These are phyloP conservation scores for Tubiluchus corallicola DNA, from an alignment of 2,888 invertebrate species.

Conservation along the genomic window DNA sequence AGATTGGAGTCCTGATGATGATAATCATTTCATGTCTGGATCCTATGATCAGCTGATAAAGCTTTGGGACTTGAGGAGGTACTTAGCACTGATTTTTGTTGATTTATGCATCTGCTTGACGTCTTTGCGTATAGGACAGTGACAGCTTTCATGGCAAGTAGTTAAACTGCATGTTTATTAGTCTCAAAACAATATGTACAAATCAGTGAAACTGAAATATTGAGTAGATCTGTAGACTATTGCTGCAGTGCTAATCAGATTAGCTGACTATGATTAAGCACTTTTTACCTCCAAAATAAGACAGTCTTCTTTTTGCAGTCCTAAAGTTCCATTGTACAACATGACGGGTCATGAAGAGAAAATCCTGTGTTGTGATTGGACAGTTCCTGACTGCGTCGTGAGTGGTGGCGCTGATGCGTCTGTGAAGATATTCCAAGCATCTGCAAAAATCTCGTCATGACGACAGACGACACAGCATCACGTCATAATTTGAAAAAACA, in stretches of 20 bases:
- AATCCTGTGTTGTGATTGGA: conserved; percentile 83
- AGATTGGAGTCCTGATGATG: conserved; percentile 62
- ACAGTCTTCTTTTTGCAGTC: conserved; percentile 39
- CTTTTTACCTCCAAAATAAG: no score
- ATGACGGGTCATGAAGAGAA: conserved; percentile 83
- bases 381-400: conserved; percentile 58
- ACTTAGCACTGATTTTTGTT: no score
- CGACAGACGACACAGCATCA: no score
- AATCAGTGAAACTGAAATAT: conserved; percentile 2
- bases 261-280: no score
- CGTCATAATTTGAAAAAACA: no score
- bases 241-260: no score
- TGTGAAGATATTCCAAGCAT: conserved; percentile 39
- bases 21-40: conserved; percentile 73
- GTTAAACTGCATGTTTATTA: not conserved
- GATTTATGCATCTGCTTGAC: no score
- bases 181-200: conserved; percentile 6
- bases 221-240: no score
- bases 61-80: conserved; percentile 88
- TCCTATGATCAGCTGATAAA: conserved; percentile 78
- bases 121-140: no score
- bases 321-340: conserved; percentile 76
- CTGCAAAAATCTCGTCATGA: conserved; percentile 5
- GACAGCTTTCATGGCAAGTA: no score
- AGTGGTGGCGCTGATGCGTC: conserved; percentile 87